Evolutionary conservation across 2,888 invertebrate genomes (phyloP), one percentile per base, ranked within the genome.

Genomic region (Diadegma fenestrale): DNA sequence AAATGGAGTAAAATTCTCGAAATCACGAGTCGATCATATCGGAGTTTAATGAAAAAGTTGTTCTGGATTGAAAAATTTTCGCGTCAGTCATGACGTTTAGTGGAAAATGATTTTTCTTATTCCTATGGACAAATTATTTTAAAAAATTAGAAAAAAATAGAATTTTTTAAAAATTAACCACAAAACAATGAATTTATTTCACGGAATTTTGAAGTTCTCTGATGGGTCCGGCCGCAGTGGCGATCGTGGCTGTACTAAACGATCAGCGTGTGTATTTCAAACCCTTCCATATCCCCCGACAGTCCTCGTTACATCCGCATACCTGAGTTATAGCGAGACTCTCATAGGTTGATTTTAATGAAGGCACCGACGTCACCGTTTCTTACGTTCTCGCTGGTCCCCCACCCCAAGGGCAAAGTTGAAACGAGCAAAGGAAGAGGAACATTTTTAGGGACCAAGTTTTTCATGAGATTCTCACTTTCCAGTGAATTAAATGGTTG

Each of bases 291-390:
- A n/a, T 76, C 64, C 22, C 17, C 19, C 37, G 12, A 37, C 41
- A 61, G 72, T 79, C 48, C 63, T 82, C 41, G 48, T 71, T 48
- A 26, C 45, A 66, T 58, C 41, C 66, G 17, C 72, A 45, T 77
- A 85, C 85, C 85, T 82, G 82, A 76, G 43, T 72, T n/a, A 43
- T 71, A 72, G 76, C 72, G 66, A 37, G 66, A 37, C 66, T 66
- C 73, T 76, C 76, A 80, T 82, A 82, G 85, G 85, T 17, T 26
- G 66, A 82, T 48, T 26, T 51, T 37, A 72, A 76, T 33, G 72
- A 61, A 63, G 63, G 76, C 73, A 68, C 72, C 76, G 33, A 72
- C 69, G 54, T 72, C 68, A 26, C 51, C 41, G 37, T 48, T 30
- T 14, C 37, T 54, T 45, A 37, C 10, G 12, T 37, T 26, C n/a